Evolutionary conservation across 1,140 invertebrate species (phyloP).

Genomic region (Philotrypesis tridentata): DNA sequence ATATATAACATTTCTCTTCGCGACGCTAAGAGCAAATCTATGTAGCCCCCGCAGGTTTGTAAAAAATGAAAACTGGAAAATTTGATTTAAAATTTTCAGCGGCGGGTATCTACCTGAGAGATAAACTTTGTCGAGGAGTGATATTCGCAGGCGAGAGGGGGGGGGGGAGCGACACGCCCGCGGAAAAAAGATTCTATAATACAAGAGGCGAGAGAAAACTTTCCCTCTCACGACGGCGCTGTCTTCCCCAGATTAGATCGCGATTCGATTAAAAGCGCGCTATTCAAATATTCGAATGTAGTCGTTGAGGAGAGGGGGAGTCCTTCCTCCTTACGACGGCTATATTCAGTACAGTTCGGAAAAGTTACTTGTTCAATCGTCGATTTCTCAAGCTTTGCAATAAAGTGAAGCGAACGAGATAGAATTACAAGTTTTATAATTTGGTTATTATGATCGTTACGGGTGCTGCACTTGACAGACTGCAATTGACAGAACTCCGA

Average conservation of each 20-base stretch:
- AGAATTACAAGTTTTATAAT: no score
- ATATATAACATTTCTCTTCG: constrained; percentile 7
- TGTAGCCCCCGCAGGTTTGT: not conserved
- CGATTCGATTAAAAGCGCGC: constrained; percentile 3
- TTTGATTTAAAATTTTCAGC: not conserved
- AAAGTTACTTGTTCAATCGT: no score
- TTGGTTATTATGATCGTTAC: no score
- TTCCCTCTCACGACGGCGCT: not conserved
- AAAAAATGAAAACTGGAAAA: not conserved
- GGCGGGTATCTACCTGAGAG: not conserved
- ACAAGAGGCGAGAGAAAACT: not conserved
- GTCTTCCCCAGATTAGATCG: not conserved
- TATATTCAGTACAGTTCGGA: no score
- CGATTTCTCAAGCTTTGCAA: no score
- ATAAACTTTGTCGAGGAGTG: not conserved
- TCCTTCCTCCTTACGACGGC: no score
- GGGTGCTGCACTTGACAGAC: no score
- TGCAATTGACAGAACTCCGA: no score
- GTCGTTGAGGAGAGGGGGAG: not conserved
- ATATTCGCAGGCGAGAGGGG: not conserved
- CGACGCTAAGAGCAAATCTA: constrained; percentile 8
- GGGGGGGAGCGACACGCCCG: not conserved
- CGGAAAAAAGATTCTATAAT: not conserved
- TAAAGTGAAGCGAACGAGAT: no score
- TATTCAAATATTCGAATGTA: not conserved